Conservation (phyloP, 2,113 vertebrate species). For the Platanista minor region DNA sequence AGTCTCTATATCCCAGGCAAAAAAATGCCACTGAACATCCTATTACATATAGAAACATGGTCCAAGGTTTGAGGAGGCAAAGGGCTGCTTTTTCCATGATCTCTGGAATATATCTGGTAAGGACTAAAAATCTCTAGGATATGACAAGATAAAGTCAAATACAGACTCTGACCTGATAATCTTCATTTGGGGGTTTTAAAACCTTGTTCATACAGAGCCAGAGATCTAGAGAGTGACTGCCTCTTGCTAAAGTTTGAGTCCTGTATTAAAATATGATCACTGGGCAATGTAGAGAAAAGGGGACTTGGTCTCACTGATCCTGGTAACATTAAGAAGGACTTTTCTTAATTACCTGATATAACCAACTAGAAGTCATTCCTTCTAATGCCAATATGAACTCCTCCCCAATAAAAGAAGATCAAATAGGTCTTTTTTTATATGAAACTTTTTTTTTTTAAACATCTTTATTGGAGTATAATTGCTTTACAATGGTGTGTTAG, state of each 20-base stretch:
- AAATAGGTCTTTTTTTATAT: not conserved
- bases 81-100: not conserved
- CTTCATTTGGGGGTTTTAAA: not conserved
- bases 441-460: too few relatives aligned
- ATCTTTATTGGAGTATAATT: too few relatives aligned
- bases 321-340: not conserved
- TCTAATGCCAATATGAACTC: not conserved
- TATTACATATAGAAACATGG: not conserved
- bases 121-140: constrained; percentile 4
- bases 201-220: not conserved
- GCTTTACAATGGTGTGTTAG: too few relatives aligned
- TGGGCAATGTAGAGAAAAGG: not conserved
- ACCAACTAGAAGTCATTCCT: not conserved
- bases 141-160: not conserved
- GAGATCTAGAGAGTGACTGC: not conserved
- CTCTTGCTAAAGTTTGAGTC: not conserved
- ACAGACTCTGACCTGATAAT: not conserved
- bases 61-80: not conserved
- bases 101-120: not conserved
- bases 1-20: not conserved
- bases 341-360: not conserved
- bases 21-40: not conserved
- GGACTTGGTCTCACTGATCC: not conserved
- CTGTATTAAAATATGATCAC: not conserved
- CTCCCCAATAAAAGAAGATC: not conserved